These are phyloP conservation scores for Anser brachyrhynchus DNA, from an alignment of 2,113 vertebrate species.

Conservation along the genomic window DNA sequence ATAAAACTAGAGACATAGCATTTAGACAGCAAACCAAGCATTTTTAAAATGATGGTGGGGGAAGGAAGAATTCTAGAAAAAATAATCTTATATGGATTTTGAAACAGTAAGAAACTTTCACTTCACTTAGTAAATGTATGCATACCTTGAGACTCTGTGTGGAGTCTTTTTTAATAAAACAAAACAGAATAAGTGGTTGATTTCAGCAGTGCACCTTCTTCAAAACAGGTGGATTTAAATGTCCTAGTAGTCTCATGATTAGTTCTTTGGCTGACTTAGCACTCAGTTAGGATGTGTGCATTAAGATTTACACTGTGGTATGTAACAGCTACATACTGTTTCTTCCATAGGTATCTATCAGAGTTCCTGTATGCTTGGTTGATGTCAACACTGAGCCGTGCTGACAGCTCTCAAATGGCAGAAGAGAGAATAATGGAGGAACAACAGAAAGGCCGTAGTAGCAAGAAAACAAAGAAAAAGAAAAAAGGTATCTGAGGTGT, in stretches of 20 bases:
- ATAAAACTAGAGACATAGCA: neutral
- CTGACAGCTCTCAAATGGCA: slow-evolving; percentile 97
- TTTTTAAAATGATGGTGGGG: no score
- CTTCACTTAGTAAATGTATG: neutral
- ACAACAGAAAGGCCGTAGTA: slow-evolving; percentile 95
- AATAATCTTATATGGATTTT: neutral
- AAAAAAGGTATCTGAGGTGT: slow-evolving; percentile 86
- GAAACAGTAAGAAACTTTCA: neutral
- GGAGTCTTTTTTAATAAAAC: neutral
- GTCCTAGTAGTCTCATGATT: neutral
- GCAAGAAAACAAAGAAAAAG: slow-evolving; percentile 99
- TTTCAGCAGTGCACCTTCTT: neutral
- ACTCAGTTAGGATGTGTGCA: rapidly evolving
- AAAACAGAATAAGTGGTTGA: rapidly evolving
- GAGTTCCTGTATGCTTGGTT: slow-evolving; percentile 98
- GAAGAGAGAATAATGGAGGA: slow-evolving; percentile 97
- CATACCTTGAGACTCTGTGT: neutral
- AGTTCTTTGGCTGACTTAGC: neutral
- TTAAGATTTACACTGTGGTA: rapidly evolving
- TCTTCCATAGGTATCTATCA: slow-evolving; percentile 88
- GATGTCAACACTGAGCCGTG: slow-evolving; percentile 97
- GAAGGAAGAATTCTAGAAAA: neutral
- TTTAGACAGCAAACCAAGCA: neutral
- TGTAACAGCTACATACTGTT: rapidly evolving
- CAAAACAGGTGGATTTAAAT: neutral